Evolutionary conservation across 1,140 invertebrate genomes (phyloP).

Genomic region (Eueides isabella): DNA sequence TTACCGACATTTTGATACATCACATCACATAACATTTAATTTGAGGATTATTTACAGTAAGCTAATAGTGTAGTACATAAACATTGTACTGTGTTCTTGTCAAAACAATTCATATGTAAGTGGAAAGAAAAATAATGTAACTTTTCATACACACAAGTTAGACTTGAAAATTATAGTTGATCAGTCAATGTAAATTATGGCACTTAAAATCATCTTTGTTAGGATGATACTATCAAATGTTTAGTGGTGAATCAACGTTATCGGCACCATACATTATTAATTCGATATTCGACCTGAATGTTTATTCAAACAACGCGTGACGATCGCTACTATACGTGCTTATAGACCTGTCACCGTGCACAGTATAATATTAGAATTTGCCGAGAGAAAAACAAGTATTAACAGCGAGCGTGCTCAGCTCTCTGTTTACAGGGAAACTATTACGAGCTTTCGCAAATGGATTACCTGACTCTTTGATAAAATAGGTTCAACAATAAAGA

Average conservation of each 20-base stretch:
- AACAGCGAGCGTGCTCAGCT: neutral
- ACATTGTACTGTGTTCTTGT: no score
- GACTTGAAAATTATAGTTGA: no score
- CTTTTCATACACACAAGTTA: no score
- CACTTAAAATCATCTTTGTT: neutral
- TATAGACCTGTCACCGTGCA: neutral
- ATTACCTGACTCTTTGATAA: neutral
- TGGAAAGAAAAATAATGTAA: no score
- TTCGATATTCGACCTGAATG: neutral
- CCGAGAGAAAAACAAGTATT: neutral
- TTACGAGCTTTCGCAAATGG: neutral
- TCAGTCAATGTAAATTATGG: no score
- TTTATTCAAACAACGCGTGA: slow-evolving; percentile 22
- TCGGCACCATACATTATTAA: neutral
- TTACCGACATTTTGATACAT: neutral
- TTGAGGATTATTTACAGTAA: neutral
- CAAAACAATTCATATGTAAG: no score
- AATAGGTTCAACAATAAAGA: neutral
- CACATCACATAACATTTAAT: neutral
- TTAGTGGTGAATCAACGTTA: neutral
- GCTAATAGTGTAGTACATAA: no score
- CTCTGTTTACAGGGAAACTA: neutral
- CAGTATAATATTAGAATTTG: neutral
- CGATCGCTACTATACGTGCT: neutral
- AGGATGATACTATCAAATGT: neutral